Evolutionary conservation across 23 tunicate genomes (phyloP).

Genomic region (Ciona savignyi): DNA sequence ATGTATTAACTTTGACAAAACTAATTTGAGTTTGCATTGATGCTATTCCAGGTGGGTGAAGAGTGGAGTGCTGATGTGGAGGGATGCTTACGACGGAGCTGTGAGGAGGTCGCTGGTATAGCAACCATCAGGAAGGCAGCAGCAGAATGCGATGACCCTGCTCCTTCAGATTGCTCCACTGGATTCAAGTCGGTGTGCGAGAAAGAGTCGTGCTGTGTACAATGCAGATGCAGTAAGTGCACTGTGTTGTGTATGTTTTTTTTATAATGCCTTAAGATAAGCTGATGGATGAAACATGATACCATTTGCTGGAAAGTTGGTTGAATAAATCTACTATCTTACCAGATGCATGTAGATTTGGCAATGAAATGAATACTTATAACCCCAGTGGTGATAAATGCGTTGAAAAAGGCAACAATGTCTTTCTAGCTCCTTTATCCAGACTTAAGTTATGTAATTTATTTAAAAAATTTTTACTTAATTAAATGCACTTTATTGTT

Average conservation of each 20-base stretch:
- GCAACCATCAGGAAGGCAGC: background rate
- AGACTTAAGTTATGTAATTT: too few species aligned
- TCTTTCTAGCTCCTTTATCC: too few species aligned
- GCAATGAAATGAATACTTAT: too few species aligned
- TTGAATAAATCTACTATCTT: background rate
- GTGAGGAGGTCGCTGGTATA: background rate
- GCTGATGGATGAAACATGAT: too few species aligned
- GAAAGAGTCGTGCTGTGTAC: constrained; percentile 20
- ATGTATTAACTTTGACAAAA: background rate
- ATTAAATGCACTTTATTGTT: too few species aligned
- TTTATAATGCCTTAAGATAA: too few species aligned
- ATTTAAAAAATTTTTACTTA: background rate
- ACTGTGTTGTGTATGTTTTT: constrained; percentile 2
- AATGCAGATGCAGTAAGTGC: constrained; percentile 54
- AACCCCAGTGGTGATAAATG: too few species aligned
- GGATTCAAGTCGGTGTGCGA: constrained; percentile 19
- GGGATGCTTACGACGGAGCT: background rate
- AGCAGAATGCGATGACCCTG: background rate
- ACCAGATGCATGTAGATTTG: too few species aligned
- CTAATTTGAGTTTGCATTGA: background rate
- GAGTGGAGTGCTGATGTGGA: constrained; percentile 9
- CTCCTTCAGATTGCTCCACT: background rate
- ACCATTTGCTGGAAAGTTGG: too few species aligned
- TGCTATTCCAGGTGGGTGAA: constrained; percentile 25
- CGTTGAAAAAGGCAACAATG: too few species aligned